A percentile compares a stretch with the other conserved stretches of the same genome.
Conservation (phyloP, 2,113 vertebrate genomes). For the Buteo buteo region DNA sequence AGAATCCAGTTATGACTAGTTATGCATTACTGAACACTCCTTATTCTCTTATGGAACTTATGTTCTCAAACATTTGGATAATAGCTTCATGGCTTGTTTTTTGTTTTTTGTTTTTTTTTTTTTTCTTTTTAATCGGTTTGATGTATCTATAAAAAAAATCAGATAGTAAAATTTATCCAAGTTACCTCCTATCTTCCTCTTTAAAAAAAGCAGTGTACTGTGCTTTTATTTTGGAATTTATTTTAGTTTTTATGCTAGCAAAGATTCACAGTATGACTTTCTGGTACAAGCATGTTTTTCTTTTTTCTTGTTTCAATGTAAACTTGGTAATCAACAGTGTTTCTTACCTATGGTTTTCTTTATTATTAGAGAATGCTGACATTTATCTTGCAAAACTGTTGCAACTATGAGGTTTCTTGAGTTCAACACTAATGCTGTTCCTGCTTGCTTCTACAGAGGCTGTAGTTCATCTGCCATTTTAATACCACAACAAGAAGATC, state of each 20-base stretch:
- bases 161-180: neutral
- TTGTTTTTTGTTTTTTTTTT: neutral
- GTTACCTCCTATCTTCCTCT: neutral
- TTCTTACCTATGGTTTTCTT: neutral
- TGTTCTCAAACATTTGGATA: neutral
- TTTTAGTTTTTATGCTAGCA: neutral
- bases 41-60: neutral
- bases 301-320: neutral
- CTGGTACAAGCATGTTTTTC: neutral
- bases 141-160: neutral
- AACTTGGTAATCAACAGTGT: neutral
- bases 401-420: neutral
- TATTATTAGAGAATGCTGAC: neutral
- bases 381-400: neutral
- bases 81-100: neutral
- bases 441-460: conserved; percentile 79
- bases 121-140: neutral
- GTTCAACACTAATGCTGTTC: conserved; percentile 38
- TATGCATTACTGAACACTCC: conserved; percentile 35
- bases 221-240: neutral
- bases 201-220: neutral
- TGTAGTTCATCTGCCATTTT: conserved; percentile 88
- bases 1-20: conserved; percentile 38
- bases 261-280: neutral
- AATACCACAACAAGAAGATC: conserved; percentile 88